Evolutionary conservation across 1,140 invertebrate genomes (phyloP).

Genomic region (Pseudomyrmex dendroicus): DNA sequence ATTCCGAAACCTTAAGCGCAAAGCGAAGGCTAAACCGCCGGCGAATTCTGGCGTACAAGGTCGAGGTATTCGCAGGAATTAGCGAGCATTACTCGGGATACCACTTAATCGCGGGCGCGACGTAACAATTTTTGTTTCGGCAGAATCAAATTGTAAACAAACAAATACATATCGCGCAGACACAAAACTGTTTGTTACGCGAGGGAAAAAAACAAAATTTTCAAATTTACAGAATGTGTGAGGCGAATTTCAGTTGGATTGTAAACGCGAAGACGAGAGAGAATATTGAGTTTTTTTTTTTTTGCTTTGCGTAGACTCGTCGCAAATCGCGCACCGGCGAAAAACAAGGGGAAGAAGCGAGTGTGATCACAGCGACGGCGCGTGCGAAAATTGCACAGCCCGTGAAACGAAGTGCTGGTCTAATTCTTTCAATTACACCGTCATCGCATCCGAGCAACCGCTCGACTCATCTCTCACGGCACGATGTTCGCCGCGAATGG

Average conservation of each 20-base stretch:
- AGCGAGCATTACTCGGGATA: not conserved
- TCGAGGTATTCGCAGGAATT: conserved; percentile 11
- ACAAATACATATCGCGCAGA: no score
- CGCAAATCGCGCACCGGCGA: no score
- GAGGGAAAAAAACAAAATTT: no score
- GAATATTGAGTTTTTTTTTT: no score
- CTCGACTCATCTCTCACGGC: not conserved
- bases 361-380: conserved; percentile 5
- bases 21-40: conserved; percentile 35
- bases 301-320: no score
- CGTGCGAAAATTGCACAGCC: conserved; percentile 55
- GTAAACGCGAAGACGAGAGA: not conserved
- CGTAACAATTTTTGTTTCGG: no score
- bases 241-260: not conserved
- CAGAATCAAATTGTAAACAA: no score
- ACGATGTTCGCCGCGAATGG: conserved; percentile 34
- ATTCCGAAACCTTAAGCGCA: conserved; percentile 45
- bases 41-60: conserved; percentile 1
- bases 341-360: not conserved
- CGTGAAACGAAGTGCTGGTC: conserved; percentile 52
- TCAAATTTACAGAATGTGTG: not conserved
- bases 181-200: no score
- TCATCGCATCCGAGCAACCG: not conserved
- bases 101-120: not conserved
- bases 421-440: conserved; percentile 64